phyloP scores from a whole-genome alignment of 2,113 vertebrate genomes.

The Tyto alba region DNA sequence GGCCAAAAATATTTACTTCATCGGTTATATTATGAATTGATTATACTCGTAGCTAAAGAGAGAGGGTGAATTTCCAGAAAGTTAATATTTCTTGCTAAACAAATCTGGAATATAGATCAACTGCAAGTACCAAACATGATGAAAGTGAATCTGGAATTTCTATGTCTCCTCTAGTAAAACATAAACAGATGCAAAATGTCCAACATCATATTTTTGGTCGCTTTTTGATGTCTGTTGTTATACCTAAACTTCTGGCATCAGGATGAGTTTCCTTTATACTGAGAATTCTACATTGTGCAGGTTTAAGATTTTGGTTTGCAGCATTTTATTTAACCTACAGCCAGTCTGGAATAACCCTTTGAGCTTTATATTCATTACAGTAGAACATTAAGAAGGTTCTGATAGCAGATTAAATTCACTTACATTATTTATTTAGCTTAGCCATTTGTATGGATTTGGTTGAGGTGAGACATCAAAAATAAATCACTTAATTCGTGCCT shows the following conservation, averaged over 20 bases:
- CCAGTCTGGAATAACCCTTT: neutral
- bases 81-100: constrained; percentile 19
- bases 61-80: neutral
- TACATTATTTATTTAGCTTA: neutral
- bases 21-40: neutral
- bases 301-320: neutral
- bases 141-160: constrained; percentile 43
- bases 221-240: neutral
- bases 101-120: constrained; percentile 46
- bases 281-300: neutral
- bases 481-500: neutral
- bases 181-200: constrained; percentile 47
- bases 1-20: neutral
- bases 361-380: neutral
- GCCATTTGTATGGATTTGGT: neutral
- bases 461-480: neutral
- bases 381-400: neutral
- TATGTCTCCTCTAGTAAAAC: neutral
- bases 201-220: neutral
- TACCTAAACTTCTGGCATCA: neutral
- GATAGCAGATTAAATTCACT: neutral
- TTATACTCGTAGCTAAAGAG: neutral
- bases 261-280: neutral
- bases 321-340: neutral
- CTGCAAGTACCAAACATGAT: constrained; percentile 1